Evolutionary conservation across 2,797 vertebrate genomes (phyloP).

Genomic region (Muscicapa striata): DNA sequence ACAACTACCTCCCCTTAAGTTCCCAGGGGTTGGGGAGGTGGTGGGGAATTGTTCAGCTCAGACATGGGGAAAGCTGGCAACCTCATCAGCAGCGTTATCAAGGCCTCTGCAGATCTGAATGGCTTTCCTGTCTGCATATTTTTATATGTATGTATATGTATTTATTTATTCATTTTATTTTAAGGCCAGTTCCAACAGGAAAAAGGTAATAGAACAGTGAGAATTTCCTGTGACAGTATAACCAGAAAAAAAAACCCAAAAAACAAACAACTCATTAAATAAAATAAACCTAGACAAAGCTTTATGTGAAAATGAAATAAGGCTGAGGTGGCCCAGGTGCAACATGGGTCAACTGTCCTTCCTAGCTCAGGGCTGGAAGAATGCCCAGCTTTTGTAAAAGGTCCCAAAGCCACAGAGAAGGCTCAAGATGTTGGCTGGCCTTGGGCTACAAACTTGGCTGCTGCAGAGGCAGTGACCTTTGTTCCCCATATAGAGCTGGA

Average conservation of each 20-base stretch:
- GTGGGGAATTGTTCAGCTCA: slow-evolving; percentile 44
- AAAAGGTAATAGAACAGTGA: slow-evolving; percentile 74
- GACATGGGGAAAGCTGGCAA: slow-evolving; percentile 60
- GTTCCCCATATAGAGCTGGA: not conserved
- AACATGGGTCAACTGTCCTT: slow-evolving; percentile 8
- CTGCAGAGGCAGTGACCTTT: slow-evolving; percentile 19
- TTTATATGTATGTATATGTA: slow-evolving; percentile 8
- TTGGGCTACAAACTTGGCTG: slow-evolving; percentile 42
- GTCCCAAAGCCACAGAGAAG: slow-evolving; percentile 12
- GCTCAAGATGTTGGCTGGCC: slow-evolving; percentile 43
- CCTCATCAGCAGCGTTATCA: slow-evolving; percentile 73
- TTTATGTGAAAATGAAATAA: slow-evolving; percentile 37
- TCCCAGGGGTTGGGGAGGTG: slow-evolving; percentile 9
- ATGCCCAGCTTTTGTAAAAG: slow-evolving; percentile 64
- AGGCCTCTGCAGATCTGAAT: slow-evolving; percentile 68
- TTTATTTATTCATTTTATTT: slow-evolving; percentile 68
- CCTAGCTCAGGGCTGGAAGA: slow-evolving; percentile 2
- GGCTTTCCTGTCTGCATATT: slow-evolving; percentile 75
- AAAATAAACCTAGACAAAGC: slow-evolving; percentile 54
- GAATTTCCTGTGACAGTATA: slow-evolving; percentile 72
- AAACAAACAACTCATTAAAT: not conserved
- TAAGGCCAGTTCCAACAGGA: slow-evolving; percentile 64
- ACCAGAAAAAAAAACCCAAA: not conserved
- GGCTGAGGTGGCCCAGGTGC: slow-evolving; percentile 23
- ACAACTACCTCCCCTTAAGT: not conserved